Conservation (phyloP, 30 jellyfish, hydroid and myxozoan genomes). For the Phacellophora camtschatica region DNA sequence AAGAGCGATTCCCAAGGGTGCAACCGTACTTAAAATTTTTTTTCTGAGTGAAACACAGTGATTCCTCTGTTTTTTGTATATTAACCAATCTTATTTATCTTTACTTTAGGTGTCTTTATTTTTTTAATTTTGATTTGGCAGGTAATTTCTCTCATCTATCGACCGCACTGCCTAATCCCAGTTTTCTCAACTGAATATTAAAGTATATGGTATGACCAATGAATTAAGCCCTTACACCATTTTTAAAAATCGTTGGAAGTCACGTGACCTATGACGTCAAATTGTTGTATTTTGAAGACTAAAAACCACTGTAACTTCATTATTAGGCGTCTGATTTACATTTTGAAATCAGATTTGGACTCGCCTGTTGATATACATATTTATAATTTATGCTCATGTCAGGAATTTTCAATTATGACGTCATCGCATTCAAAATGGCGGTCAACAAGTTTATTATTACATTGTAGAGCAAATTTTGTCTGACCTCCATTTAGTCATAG, state of each 20-base stretch:
- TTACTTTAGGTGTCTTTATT: no score
- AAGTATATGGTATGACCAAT: conserved; percentile 1
- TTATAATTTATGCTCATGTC: neutral
- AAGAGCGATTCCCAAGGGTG: no score
- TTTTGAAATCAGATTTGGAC: conserved; percentile 9
- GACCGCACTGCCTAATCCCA: neutral
- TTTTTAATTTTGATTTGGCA: no score
- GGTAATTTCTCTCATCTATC: neutral
- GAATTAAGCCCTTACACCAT: conserved; percentile 12
- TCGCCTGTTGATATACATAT: conserved; percentile 5
- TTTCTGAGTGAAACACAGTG: no score
- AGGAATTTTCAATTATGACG: neutral
- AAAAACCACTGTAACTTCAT: conserved; percentile 4
- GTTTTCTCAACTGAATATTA: neutral
- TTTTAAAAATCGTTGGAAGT: neutral
- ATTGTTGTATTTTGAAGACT: neutral
- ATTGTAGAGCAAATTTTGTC: no score
- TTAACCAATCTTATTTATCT: no score
- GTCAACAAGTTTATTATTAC: neutral
- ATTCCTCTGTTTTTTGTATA: no score
- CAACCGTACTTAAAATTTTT: no score
- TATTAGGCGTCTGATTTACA: neutral
- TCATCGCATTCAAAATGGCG: neutral
- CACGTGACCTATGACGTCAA: conserved; percentile 31
- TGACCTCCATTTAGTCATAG: no score